Percentiles rank a stretch among this genome's conserved stretches.
Evolutionary conservation across 2,797 vertebrate genomes (phyloP).

Genomic region (Coilia nasus): DNA sequence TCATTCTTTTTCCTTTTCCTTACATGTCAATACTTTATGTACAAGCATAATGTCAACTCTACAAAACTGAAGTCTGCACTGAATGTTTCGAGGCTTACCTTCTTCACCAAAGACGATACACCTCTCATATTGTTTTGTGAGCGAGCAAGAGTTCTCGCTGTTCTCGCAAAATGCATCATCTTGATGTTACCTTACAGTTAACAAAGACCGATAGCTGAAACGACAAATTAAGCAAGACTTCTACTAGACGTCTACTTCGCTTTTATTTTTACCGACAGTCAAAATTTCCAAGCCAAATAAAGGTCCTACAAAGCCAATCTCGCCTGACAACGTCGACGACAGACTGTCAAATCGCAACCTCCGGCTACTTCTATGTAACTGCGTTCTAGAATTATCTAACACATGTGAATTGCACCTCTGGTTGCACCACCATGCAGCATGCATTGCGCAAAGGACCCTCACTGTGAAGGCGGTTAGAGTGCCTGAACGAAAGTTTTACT

Average conservation of each 20-base stretch:
- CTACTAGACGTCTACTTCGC: background rate
- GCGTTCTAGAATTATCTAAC: constrained; percentile 77
- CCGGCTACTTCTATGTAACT: constrained; percentile 18
- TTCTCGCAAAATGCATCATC: constrained; percentile 71
- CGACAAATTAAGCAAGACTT: background rate
- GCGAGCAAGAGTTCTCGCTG: constrained; percentile 61
- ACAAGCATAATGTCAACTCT: background rate
- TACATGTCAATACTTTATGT: background rate
- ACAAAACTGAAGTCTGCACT: background rate
- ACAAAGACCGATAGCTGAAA: background rate
- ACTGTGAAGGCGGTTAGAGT: background rate
- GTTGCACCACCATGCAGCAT: constrained; percentile 17
- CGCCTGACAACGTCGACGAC: rapidly evolving
- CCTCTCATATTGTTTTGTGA: constrained; percentile 46
- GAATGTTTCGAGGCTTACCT: constrained; percentile 59
- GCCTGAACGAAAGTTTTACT: background rate
- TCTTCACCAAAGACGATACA: constrained; percentile 67
- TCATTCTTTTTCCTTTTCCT: background rate
- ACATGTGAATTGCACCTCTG: constrained; percentile 44
- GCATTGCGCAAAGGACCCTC: background rate
- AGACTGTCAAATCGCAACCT: background rate
- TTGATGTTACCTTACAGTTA: constrained; percentile 33
- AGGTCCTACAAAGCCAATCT: background rate
- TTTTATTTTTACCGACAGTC: background rate
- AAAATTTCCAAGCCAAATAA: background rate